phyloP scores from a whole-genome alignment of 2,797 vertebrate species.

The Buceros bicornis region DNA sequence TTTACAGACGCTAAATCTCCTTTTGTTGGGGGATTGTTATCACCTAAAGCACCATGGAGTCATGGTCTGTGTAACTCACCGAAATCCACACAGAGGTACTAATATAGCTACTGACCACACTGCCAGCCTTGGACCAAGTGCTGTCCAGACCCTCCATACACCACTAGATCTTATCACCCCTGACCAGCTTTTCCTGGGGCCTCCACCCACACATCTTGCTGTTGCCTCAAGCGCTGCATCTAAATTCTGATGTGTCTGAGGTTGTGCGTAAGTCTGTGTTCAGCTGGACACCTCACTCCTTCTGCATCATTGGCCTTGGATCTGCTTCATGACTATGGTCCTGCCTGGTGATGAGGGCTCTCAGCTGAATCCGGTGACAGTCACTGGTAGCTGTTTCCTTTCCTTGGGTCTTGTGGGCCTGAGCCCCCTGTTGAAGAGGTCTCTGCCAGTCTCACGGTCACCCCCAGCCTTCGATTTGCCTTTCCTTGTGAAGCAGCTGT shows the following conservation, averaged over 20 bases:
- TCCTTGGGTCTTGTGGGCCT: not conserved
- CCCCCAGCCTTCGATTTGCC: not conserved
- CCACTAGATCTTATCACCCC: not conserved
- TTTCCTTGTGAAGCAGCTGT: not conserved
- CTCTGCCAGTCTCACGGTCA: not conserved
- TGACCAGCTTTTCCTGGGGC: not conserved
- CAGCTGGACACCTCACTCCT: not conserved
- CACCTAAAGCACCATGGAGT: not conserved
- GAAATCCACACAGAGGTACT: not conserved
- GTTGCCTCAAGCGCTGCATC: not conserved
- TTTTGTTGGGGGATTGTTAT: not conserved
- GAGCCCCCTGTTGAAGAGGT: not conserved
- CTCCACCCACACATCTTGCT: not conserved
- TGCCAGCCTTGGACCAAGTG: not conserved
- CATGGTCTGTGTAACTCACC: not conserved
- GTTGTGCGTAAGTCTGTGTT: not conserved
- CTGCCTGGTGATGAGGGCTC: not conserved
- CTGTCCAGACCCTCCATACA: accelerated
- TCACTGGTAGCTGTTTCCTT: not conserved
- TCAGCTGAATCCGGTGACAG: not conserved
- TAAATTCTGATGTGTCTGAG: not conserved
- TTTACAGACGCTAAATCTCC: not conserved
- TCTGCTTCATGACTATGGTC: not conserved
- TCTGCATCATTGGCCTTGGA: not conserved
- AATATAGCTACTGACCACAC: not conserved